Conservation (phyloP, 2,113 vertebrate genomes). For the Neolamprologus tretocephalus region DNA sequence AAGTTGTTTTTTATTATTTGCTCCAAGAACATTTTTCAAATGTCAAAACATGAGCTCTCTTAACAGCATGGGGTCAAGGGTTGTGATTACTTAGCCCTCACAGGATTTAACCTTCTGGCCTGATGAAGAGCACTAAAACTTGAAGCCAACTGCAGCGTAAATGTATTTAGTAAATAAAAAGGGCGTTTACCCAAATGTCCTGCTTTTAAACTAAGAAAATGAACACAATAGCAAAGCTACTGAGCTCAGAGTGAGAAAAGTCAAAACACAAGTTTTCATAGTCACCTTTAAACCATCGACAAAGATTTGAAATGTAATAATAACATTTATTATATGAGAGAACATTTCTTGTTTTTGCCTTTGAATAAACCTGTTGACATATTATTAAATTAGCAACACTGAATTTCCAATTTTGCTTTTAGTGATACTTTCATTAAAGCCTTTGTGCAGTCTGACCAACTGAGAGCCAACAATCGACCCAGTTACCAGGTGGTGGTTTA, state of each 20-base stretch:
- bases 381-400: background rate
- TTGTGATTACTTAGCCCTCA: background rate
- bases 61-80: background rate
- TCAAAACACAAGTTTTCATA: background rate
- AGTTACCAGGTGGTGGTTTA: conserved; percentile 71
- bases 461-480: background rate
- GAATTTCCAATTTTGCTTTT: background rate
- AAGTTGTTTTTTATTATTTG: background rate
- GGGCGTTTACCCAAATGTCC: background rate
- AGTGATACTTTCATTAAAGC: accelerated
- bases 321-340: background rate
- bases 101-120: background rate
- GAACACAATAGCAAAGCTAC: background rate
- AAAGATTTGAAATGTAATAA: background rate
- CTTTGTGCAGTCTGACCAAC: background rate
- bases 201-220: background rate
- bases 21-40: background rate
- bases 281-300: background rate
- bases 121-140: background rate
- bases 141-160: background rate
- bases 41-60: background rate
- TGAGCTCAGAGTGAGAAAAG: background rate
- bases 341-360: background rate
- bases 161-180: background rate
- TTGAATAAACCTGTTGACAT: background rate